Conservation (phyloP, 1,140 invertebrate genomes). For the Leptinotarsa texana region DNA sequence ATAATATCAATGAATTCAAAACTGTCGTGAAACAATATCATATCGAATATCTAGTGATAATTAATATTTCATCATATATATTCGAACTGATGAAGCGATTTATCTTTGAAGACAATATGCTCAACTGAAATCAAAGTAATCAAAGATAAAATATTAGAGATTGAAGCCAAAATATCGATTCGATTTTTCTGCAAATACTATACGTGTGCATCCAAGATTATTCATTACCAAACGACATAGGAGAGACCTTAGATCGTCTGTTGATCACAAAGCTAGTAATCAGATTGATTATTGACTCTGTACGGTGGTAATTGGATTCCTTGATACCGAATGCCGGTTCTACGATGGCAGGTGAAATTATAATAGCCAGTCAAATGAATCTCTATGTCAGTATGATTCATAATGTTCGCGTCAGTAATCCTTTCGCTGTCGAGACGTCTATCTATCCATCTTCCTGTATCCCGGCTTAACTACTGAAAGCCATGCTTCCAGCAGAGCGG, state of each 20-base stretch:
- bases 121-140: too few relatives aligned
- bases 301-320: constrained; percentile 15
- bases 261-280: constrained; percentile 28
- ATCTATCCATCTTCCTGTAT: constrained; percentile 37
- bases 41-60: too few relatives aligned
- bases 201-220: too few relatives aligned
- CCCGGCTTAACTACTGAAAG: constrained; percentile 34
- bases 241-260: constrained; percentile 13
- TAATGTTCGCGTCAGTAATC: constrained; percentile 43
- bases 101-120: too few relatives aligned
- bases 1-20: too few relatives aligned
- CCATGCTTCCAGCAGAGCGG: constrained; percentile 24
- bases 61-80: too few relatives aligned
- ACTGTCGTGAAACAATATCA: too few relatives aligned
- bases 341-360: background rate
- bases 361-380: constrained; percentile 33
- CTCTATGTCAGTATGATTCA: constrained; percentile 43
- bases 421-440: constrained; percentile 36
- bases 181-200: too few relatives aligned
- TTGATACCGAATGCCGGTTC: background rate
- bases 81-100: too few relatives aligned
- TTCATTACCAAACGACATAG: too few relatives aligned
- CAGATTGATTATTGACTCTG: constrained; percentile 1
- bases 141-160: too few relatives aligned
- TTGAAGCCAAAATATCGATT: too few relatives aligned